Evolutionary conservation across 2,888 invertebrate species (phyloP).

Genomic region (Cotesia congregata): DNA sequence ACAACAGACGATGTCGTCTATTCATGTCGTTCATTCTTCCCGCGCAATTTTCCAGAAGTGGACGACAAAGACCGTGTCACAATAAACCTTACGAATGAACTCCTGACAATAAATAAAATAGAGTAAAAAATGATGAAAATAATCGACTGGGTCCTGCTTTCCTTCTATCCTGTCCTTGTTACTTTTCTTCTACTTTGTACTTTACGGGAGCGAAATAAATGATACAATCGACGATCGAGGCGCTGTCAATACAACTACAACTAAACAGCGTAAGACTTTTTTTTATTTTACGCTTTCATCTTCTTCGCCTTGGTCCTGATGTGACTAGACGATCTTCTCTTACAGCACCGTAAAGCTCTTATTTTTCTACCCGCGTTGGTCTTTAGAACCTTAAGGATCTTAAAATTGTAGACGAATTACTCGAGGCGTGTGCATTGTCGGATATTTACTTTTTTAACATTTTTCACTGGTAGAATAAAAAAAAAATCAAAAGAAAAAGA

Average conservation of each 20-base stretch:
- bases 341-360: not conserved
- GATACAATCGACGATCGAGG: slow-evolving; percentile 60
- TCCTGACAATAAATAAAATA: slow-evolving; percentile 30
- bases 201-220: slow-evolving; percentile 59
- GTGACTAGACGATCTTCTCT: not conserved
- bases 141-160: slow-evolving; percentile 51
- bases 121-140: slow-evolving; percentile 45
- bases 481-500: slow-evolving; percentile 52
- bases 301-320: not conserved
- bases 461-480: slow-evolving; percentile 51
- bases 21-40: slow-evolving; percentile 52
- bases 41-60: slow-evolving; percentile 64
- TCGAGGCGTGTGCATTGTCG: slow-evolving; percentile 13
- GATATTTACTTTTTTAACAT: not conserved
- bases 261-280: slow-evolving; percentile 20
- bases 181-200: slow-evolving; percentile 2
- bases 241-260: slow-evolving; percentile 52
- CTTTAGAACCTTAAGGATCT: slow-evolving; percentile 11
- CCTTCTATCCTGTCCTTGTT: slow-evolving; percentile 1
- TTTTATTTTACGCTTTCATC: slow-evolving; percentile 1
- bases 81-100: slow-evolving; percentile 53
- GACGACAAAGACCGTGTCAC: slow-evolving; percentile 63
- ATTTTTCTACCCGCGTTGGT: not conserved
- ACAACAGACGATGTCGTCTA: slow-evolving; percentile 23
- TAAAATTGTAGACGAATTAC: not conserved